These are phyloP conservation scores for Nyctereutes procyonoides DNA, from an alignment of 2,113 vertebrate genomes.

Conservation along the genomic window DNA sequence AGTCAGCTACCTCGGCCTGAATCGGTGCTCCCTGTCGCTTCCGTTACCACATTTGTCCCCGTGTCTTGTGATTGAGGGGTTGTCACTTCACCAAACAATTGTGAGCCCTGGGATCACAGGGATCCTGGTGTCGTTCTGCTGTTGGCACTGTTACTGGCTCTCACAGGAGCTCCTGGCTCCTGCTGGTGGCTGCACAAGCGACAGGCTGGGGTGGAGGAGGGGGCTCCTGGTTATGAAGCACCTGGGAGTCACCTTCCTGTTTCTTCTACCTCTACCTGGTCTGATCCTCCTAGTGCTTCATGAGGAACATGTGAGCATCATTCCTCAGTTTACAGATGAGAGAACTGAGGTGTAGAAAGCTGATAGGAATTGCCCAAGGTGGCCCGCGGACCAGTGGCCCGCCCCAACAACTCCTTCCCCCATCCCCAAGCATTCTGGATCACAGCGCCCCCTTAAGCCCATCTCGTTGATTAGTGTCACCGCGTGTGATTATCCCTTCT, in stretches of 20 bases:
- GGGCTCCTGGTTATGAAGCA: background rate
- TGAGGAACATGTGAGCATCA: background rate
- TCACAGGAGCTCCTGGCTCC: background rate
- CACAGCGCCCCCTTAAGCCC: too few species aligned
- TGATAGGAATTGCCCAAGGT: background rate
- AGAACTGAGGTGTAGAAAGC: background rate
- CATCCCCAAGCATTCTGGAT: background rate
- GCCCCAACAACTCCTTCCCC: background rate
- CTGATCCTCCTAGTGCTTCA: accelerated
- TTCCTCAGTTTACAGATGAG: background rate
- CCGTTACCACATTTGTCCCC: accelerated
- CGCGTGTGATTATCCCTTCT: background rate
- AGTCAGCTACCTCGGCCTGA: background rate
- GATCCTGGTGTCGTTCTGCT: background rate
- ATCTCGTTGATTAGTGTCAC: background rate
- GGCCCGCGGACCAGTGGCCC: background rate
- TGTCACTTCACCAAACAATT: background rate
- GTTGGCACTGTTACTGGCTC: background rate
- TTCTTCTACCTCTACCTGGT: background rate
- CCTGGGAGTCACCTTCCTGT: background rate
- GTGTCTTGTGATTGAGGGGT: background rate
- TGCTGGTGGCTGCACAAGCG: background rate
- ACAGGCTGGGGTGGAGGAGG: too few species aligned
- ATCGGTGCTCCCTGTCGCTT: background rate
- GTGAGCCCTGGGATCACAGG: background rate